Evolutionary conservation across 2,888 invertebrate species (phyloP), one percentile per base, ranked within the genome.

Genomic region (Nemotelus pantherinus): DNA sequence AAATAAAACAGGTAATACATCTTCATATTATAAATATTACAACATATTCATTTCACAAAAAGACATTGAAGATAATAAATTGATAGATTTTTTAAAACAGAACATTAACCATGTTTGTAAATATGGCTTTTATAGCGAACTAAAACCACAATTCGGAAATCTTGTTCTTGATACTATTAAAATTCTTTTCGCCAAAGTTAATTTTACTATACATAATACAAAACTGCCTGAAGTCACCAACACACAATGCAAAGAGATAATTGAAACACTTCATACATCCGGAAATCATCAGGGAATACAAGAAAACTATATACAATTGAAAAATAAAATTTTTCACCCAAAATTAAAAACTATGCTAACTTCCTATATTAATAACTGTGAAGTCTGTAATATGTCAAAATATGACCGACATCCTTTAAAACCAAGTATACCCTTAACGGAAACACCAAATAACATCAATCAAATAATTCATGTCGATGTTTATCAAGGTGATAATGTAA

Each of bases 191-290:
- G 2, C 57, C 25, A 57, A 57, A 57, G n/a, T 57, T 9, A 57
- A 57, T 25, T 25, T 57, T 25, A 10, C 10, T 10, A 57, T 57
- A 57, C 2, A 57, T 57, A 57, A 57, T 25, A 25, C 10, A 57
- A 5, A 57, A 57, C 57, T 57, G 25, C 7, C 57, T 25, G 57
- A 57, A 25, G 10, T 57, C 25, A 25, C 57, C 25, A 25, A 57
- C 57, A 57, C 57, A 5, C n/a, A 57, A 57, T 57, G 57, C 2
- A 25, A 57, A 57, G n/a, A 57, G 25, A 57, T 57, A 57, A 57
- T 57, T 25, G n/a, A 25, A 25, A 57, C 10, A 25, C 10, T 25
- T 57, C 10, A 10, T 25, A 10, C 10, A 57, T 7, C 5, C 5
- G 50, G 50, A 50, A 50, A 50, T 50, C 1, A 50, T 50, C 50